Base-by-base conservation (phyloP, 2,888 invertebrate species). In the Agonum fuliginosum region DNA sequence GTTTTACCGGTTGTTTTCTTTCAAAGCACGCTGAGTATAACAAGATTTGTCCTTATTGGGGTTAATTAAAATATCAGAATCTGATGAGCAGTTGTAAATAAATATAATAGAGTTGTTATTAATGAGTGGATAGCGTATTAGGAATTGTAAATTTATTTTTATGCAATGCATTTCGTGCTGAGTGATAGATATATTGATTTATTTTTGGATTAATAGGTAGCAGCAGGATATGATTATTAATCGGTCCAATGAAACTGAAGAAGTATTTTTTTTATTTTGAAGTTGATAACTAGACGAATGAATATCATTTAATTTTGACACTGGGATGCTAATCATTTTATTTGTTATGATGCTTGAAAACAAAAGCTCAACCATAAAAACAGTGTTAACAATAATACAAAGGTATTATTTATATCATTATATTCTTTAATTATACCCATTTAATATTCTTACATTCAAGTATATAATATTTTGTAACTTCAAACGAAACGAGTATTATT, bases 1-100 rank as follows among this genome's bases (percentile, higher is more conserved):
- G 58, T 62, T 62, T 62, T 62, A 62, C 30, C 58, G 58, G 30
- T 62, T 62, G 58, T 62, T 62, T 62, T 62, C 58, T 62, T 30
- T 62, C 58, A 62, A 27, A 12, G 12, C 58, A 14, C 30, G 58
- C 58, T 62, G 58, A 19, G 58, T 8, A 10, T 62, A 62, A 62
- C 58, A 62, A 62, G 58, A n/a, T 58, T 58, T 24, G 27, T 27
- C 17, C 30, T 30, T 27, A 30, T 12, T 62, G 3, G 17, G 30
- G 17, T 8, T 62, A 62, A 62, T 62, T 62, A 62, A 30, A 62
- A 62, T 62, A 62, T 62, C 58, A 62, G 14, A 1, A 54, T 54
- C 3, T n/a, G 17, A 62, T 34, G 30, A 30, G 10, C 22, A 27
- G 30, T 14, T 30, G 10, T 62, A 30, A 62, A 62, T 62, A 62